Evolutionary conservation across 2,888 invertebrate genomes (phyloP).

Genomic region (Empis stercorea): DNA sequence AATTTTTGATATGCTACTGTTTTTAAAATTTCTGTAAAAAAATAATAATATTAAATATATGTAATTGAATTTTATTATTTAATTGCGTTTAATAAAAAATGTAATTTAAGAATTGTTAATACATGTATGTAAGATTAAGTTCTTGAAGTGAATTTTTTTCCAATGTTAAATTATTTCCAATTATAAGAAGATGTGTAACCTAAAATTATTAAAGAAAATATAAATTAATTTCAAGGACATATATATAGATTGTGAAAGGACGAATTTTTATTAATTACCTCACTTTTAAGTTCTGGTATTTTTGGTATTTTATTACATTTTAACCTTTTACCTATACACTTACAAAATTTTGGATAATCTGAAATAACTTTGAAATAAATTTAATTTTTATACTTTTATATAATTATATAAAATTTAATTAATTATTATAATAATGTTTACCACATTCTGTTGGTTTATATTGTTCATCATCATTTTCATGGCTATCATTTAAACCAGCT

Average conservation of each 20-base stretch:
- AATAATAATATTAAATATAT: neutral
- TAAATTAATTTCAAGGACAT: neutral
- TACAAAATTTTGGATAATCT: conserved; percentile 31
- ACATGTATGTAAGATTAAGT: conserved; percentile 9
- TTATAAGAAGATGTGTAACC: conserved; percentile 28
- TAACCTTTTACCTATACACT: conserved; percentile 22
- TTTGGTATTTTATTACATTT: conserved; percentile 23
- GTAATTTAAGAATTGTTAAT: neutral
- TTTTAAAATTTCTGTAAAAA: conserved; percentile 24
- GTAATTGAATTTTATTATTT: neutral
- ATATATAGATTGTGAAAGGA: neutral
- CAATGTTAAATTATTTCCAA: conserved; percentile 27
- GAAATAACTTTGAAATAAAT: conserved; percentile 22
- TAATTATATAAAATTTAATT: too few relatives aligned
- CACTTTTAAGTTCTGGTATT: conserved; percentile 22
- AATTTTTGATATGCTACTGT: conserved; percentile 31
- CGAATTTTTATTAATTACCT: conserved; percentile 17
- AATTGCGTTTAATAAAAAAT: neutral
- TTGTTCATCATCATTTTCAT: neutral
- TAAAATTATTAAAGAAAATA: conserved; percentile 9
- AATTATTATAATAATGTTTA: conserved; percentile 7
- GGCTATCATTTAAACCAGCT: neutral
- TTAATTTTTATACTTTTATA: too few relatives aligned
- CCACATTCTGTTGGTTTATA: conserved; percentile 14
- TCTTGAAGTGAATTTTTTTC: conserved; percentile 25